Conservation (phyloP, 2,888 invertebrate species). For the Diaphora mendica region DNA sequence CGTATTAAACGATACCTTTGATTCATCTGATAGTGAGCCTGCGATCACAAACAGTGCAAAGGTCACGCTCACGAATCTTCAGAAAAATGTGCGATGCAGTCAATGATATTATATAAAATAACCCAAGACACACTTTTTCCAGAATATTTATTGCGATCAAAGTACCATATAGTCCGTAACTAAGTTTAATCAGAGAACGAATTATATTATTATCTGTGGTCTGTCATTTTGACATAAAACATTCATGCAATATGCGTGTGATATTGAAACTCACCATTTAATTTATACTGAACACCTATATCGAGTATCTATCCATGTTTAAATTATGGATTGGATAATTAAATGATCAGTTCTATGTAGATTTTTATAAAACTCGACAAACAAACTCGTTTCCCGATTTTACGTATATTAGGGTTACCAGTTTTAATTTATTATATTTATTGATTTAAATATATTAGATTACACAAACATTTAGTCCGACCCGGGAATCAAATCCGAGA, state of each 20-base stretch:
- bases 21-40: too few relatives aligned
- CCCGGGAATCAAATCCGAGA: too few relatives aligned
- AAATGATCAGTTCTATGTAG: background rate
- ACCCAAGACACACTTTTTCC: background rate
- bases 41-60: background rate
- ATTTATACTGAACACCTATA: constrained; percentile 22
- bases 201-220: constrained; percentile 29
- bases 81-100: background rate
- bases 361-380: background rate
- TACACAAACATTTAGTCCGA: too few relatives aligned
- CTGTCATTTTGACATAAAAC: constrained; percentile 50
- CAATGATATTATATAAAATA: background rate
- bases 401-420: too few relatives aligned
- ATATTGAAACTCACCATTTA: constrained; percentile 13
- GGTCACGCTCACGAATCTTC: background rate
- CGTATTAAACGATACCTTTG: too few relatives aligned
- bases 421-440: too few relatives aligned
- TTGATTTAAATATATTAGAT: too few relatives aligned
- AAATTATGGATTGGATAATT: background rate
- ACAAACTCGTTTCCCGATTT: background rate
- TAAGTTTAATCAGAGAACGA: constrained; percentile 5
- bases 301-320: constrained; percentile 12
- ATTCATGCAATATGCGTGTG: constrained; percentile 26
- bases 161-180: background rate
- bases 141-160: background rate